Evolutionary conservation across 2,888 invertebrate species (phyloP).

Genomic region (Hirtodrosophila confusa): DNA sequence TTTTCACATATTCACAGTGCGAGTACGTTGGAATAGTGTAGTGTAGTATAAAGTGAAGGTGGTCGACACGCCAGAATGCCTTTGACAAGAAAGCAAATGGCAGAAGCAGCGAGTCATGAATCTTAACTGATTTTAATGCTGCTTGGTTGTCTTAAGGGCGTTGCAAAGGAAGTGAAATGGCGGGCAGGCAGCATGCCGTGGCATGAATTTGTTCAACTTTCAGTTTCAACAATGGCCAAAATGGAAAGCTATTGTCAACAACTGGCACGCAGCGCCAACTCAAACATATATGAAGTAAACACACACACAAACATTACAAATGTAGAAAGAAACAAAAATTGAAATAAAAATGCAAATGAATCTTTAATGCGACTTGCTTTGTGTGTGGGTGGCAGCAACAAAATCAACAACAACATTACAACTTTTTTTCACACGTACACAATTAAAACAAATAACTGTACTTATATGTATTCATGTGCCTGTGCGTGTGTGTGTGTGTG

Average conservation of each 20-base stretch:
- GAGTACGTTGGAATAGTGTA: too few relatives aligned
- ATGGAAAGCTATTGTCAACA: slow-evolving; percentile 69
- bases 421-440: slow-evolving; percentile 57
- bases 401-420: slow-evolving; percentile 21
- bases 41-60: slow-evolving; percentile 48
- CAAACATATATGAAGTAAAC: slow-evolving; percentile 22
- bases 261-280: slow-evolving; percentile 35
- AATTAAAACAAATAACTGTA: slow-evolving; percentile 57
- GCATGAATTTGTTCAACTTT: slow-evolving; percentile 62
- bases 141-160: slow-evolving; percentile 41
- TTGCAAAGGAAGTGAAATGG: slow-evolving; percentile 70
- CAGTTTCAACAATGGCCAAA: slow-evolving; percentile 67
- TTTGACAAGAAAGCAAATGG: slow-evolving; percentile 5
- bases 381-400: slow-evolving; percentile 39
- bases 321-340: slow-evolving; percentile 18
- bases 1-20: slow-evolving; percentile 19
- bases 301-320: slow-evolving; percentile 40
- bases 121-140: slow-evolving; percentile 44
- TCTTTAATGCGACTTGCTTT: slow-evolving; percentile 36
- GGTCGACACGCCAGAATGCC: slow-evolving; percentile 64
- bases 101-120: slow-evolving; percentile 45
- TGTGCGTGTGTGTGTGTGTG: slow-evolving; percentile 15
- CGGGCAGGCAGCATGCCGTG: slow-evolving; percentile 30
- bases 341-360: slow-evolving; percentile 50
- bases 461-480: neutral